Base-by-base conservation (phyloP, 1,140 invertebrate genomes). In the Nilaparvata lugens region DNA sequence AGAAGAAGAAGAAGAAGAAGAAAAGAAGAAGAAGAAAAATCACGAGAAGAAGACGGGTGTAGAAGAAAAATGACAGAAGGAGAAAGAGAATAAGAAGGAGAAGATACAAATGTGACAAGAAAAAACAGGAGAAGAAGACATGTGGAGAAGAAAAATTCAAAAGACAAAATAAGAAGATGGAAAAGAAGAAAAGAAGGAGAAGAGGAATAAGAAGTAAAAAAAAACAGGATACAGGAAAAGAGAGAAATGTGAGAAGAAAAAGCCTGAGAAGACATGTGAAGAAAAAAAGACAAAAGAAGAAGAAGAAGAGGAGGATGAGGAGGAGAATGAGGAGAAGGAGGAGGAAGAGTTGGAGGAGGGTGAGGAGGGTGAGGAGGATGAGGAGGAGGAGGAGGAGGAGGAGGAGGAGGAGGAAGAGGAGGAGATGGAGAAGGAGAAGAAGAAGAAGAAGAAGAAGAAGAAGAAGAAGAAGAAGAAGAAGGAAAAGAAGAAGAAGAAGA, bases 51-150 rank as follows among this genome's bases (percentile, higher is more conserved):
- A 18, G 52, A 53, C 4, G 19, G 16, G 24, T n/a, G 52, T 5
- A 24, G 24, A 24, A 18, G 52, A 53, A 18, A 18, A 24, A 18
- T n/a, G 52, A 53, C 4, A 18, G 16, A 53, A 24, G 24, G 52
- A 53, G 52, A 18, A 24, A 18, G 52, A 53, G 52, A n/a, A n/a
- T n/a, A 18, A 24, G 24, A 18, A 53, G 52, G 52, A 53, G 56
- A 57, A 55, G 58, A 35, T 35, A 18, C 42, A 23, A 14, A 14
- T n/a, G n/a, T n/a, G 45, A 4, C 35, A 52, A 35, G 40, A 11
- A 28, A 56, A 58, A 23, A 16, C n/a, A 25, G 19, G 11, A 11
- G 43, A 45, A 11, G 19, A 21, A 11, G 51, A 40, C 62, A 24
- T 9, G 52, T 23, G 19, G 24, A 42, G 25, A 7, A 28, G 25